Evolutionary conservation across 1,140 invertebrate genomes (phyloP), one percentile per base, ranked within the genome.

Genomic region (Pygmarrhopalites habei): DNA sequence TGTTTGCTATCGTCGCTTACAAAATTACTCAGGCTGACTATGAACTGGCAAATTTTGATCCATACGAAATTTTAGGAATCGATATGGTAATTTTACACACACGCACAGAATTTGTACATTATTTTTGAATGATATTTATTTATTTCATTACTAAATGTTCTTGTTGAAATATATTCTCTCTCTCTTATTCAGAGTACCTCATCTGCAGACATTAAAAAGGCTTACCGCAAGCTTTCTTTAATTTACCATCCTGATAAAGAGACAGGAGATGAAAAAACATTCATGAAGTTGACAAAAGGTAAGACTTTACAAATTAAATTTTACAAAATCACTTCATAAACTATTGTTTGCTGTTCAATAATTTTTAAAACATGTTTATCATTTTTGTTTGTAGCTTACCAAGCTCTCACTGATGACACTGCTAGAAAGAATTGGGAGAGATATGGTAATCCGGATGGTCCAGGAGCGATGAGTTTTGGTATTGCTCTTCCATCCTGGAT

Each of bases 401-500:
- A 87, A 81, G 92, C 87, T 64, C 84, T 88, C 62, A 99, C 96
- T 41, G 94, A 99, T 80, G 94, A 98, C 72, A 92, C 96, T 77
- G 89, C 95, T 7, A 84, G 90, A 71, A 87, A 88, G 75, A 99
- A 99, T 79, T 99, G 94, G 91, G 92, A 98, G 75, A 92, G 94
- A 76, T 97, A 98, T 83, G 97, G 97, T 39, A 98, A 99, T 82
- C 96, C 96, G 15, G 96, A 99, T 84, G 97, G 97, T 4, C 97
- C 97, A 30, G 94, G 93, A 68, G 94, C 93, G 23, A 98, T 95
- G 84, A 93, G 90, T 72, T 98, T 99, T 83, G 96, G 97, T 67
- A 99, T 99, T 76, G 97, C 96, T 44, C 78, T 99, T 46, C 97
- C 97, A 21, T 98, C 95, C 58, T 99, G 96, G 96, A 98, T 99